Conservation (phyloP, 2,113 vertebrate species). For the Pedetes capensis region DNA sequence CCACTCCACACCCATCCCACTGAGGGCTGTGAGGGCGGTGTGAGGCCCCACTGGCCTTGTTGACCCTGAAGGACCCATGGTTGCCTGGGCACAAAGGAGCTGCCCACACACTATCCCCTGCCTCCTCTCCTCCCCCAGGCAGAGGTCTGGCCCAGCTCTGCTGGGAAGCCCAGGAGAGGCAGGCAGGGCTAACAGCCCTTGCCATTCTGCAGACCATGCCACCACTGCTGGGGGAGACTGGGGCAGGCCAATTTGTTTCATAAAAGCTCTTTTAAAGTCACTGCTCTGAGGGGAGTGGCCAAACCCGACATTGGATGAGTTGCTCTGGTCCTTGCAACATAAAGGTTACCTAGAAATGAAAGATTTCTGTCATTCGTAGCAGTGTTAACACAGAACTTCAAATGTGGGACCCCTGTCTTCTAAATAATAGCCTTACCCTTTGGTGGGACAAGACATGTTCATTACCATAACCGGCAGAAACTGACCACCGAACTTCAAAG, state of each 20-base stretch:
- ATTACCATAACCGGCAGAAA: slow-evolving; percentile 26
- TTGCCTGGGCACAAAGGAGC: not conserved
- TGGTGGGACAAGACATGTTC: not conserved
- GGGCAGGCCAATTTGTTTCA: not conserved
- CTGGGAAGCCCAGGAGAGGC: not conserved
- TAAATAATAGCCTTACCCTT: slow-evolving; percentile 60
- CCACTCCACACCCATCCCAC: not conserved
- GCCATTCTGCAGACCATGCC: not conserved
- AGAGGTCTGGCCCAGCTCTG: not conserved
- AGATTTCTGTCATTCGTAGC: slow-evolving; percentile 16
- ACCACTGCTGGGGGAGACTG: not conserved
- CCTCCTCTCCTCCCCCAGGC: not conserved
- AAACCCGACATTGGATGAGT: slow-evolving; percentile 19
- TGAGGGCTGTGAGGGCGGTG: not conserved
- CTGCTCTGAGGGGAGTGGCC: not conserved
- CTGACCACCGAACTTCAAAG: slow-evolving; percentile 62
- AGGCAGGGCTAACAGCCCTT: not conserved
- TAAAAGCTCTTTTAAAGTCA: slow-evolving; percentile 47
- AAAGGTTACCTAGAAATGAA: slow-evolving; percentile 45
- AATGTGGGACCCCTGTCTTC: slow-evolving; percentile 13
- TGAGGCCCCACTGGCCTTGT: not conserved
- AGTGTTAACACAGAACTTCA: slow-evolving; percentile 34
- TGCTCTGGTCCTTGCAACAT: slow-evolving; percentile 21
- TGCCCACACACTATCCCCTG: rapidly evolving
- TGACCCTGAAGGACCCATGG: not conserved